Percentiles rank a stretch among this genome's conserved stretches.
phyloP scores from a whole-genome alignment of 2,113 vertebrate species.

The Colinus virginianus region DNA sequence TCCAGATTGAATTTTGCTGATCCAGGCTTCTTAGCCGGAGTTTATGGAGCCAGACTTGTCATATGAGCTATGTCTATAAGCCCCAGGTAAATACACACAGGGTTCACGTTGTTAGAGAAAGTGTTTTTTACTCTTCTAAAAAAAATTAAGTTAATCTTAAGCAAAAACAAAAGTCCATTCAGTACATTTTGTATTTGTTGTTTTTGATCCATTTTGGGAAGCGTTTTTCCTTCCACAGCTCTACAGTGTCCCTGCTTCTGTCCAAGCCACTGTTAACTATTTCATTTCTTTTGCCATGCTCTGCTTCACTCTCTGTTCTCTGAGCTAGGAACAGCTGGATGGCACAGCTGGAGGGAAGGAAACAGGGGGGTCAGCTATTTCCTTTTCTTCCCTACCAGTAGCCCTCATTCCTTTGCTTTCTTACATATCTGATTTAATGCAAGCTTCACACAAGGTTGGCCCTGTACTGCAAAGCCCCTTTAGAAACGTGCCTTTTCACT shows the following conservation, averaged over 20 bases:
- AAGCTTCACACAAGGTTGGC: neutral
- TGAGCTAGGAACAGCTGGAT: neutral
- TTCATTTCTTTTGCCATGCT: neutral
- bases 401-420: neutral
- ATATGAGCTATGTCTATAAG: slow-evolving; percentile 71
- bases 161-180: slow-evolving; percentile 61
- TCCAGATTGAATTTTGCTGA: slow-evolving; percentile 66
- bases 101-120: slow-evolving; percentile 56
- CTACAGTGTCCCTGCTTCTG: neutral
- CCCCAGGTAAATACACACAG: slow-evolving; percentile 66
- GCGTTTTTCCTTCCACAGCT: slow-evolving; percentile 33
- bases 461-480: neutral
- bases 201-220: slow-evolving; percentile 60
- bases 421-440: neutral
- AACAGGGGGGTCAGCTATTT: neutral
- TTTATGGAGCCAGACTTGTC: slow-evolving; percentile 66
- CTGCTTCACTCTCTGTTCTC: neutral
- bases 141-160: slow-evolving; percentile 54
- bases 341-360: neutral
- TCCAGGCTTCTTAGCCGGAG: slow-evolving; percentile 1
- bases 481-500: neutral
- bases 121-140: slow-evolving; percentile 45
- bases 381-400: neutral
- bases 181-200: slow-evolving; percentile 60
- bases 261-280: slow-evolving; percentile 34